These are phyloP conservation scores for Vesta saturnalis DNA, from an alignment of 2,888 invertebrate genomes.

Conservation along the genomic window DNA sequence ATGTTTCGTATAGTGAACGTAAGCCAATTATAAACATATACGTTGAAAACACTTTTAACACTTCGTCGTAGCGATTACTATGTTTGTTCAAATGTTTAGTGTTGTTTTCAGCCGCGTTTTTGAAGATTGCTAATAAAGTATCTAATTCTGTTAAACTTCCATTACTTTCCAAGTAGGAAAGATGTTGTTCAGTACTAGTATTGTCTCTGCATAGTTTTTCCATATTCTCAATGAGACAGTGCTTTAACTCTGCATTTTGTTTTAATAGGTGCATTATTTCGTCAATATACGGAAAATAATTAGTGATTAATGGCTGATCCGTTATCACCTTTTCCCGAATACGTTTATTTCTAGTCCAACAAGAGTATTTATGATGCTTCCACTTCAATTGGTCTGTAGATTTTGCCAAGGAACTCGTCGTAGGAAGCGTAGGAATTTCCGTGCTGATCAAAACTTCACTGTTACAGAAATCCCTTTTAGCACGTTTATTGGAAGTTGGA, in stretches of 20 bases:
- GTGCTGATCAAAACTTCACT: constrained; percentile 1
- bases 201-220: neutral
- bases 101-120: constrained; percentile 1
- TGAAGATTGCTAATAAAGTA: neutral
- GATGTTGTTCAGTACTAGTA: constrained; percentile 2
- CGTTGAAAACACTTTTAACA: constrained; percentile 2
- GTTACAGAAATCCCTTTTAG: neutral
- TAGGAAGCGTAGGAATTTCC: constrained; percentile 3
- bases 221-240: neutral
- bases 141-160: neutral
- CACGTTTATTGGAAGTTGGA: neutral
- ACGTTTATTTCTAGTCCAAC: neutral
- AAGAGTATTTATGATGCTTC: too few species aligned
- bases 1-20: too few species aligned
- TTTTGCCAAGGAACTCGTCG: constrained; percentile 3
- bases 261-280: constrained; percentile 3
- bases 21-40: too few species aligned
- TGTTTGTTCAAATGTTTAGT: constrained; percentile 3
- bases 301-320: constrained; percentile 1
- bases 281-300: constrained; percentile 1
- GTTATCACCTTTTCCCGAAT: neutral
- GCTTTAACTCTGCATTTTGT: constrained; percentile 3
- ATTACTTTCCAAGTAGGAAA: constrained; percentile 5
- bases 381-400: neutral
- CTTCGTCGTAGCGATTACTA: constrained; percentile 1